A percentile compares a stretch with the other conserved stretches of the same genome.
Conservation (phyloP, 2,888 invertebrate species). For the Steinernema scapterisci region DNA sequence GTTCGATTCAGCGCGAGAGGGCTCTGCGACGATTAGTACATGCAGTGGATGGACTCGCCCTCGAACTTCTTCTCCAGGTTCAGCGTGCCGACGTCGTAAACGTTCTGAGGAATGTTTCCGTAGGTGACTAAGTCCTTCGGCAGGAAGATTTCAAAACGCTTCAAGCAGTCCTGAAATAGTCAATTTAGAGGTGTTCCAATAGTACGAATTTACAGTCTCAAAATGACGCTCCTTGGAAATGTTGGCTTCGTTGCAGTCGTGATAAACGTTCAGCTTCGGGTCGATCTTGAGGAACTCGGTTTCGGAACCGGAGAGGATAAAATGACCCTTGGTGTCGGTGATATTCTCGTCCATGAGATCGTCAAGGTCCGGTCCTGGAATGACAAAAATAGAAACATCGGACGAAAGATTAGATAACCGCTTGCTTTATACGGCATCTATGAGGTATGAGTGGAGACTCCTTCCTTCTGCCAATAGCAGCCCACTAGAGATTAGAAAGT, state of each 20-base stretch:
- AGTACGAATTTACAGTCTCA: background rate
- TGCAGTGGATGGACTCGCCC: conserved; percentile 21
- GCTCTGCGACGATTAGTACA: background rate
- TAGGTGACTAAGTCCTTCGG: conserved; percentile 22
- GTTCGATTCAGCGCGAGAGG: background rate
- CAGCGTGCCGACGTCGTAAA: conserved; percentile 3
- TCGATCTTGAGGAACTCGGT: conserved; percentile 22
- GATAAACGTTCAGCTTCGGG: conserved; percentile 21
- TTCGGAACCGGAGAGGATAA: background rate
- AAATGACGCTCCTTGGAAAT: conserved; percentile 23
- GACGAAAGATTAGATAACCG: no score
- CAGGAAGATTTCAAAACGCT: conserved; percentile 13
- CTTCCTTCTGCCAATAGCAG: no score
- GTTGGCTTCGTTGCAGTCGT: conserved; percentile 28
- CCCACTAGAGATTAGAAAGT: no score
- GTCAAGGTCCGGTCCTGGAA: conserved; percentile 28
- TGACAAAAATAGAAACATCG: no score
- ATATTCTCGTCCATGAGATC: conserved; percentile 27
- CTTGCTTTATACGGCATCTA: no score
- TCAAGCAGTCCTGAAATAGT: conserved; percentile 11
- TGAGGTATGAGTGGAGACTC: no score
- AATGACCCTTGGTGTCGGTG: conserved; percentile 21
- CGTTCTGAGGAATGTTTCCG: background rate
- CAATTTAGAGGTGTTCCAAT: background rate
- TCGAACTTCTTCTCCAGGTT: conserved; percentile 16